These are phyloP conservation scores for Apostichopus leukothele DNA, from an alignment of 53 echinoderm and acorn worm species.

Conservation along the genomic window DNA sequence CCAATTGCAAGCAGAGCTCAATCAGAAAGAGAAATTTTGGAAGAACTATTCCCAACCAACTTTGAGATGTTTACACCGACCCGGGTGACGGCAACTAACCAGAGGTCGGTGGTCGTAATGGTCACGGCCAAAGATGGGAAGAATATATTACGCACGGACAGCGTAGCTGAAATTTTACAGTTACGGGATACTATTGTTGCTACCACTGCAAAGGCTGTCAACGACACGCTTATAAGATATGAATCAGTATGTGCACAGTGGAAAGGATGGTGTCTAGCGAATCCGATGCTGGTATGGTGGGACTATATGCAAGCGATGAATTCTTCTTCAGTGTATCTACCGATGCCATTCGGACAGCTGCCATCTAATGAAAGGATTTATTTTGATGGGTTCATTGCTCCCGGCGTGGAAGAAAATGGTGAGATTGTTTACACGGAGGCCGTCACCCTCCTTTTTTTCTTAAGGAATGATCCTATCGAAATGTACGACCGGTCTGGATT, in stretches of 20 bases:
- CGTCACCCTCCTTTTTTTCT: conserved; percentile 43
- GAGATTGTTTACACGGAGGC: conserved; percentile 50
- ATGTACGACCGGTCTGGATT: conserved; percentile 35
- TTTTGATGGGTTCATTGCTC: conserved; percentile 63
- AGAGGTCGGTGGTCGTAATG: conserved; percentile 62
- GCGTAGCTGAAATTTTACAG: conserved; percentile 66
- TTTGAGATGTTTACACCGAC: conserved; percentile 58
- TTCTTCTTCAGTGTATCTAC: background rate
- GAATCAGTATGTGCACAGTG: conserved; percentile 58
- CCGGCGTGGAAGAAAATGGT: conserved; percentile 39
- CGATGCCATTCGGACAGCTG: background rate
- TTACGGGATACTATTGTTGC: conserved; percentile 47
- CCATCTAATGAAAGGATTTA: conserved; percentile 45
- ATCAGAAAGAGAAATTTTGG: conserved; percentile 52
- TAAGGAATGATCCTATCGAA: conserved; percentile 34
- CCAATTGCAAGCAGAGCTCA: conserved; percentile 72
- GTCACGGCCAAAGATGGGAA: conserved; percentile 59
- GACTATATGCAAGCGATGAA: background rate
- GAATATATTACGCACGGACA: conserved; percentile 64
- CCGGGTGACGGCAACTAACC: conserved; percentile 54
- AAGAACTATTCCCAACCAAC: conserved; percentile 64
- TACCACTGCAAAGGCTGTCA: conserved; percentile 10
- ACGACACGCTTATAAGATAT: conserved; percentile 37
- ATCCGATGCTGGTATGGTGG: conserved; percentile 62
- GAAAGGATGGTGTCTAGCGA: conserved; percentile 54